Conservation (phyloP, 37 sponge, comb jelly and placozoan species). For the Spongilla lacustris region DNA sequence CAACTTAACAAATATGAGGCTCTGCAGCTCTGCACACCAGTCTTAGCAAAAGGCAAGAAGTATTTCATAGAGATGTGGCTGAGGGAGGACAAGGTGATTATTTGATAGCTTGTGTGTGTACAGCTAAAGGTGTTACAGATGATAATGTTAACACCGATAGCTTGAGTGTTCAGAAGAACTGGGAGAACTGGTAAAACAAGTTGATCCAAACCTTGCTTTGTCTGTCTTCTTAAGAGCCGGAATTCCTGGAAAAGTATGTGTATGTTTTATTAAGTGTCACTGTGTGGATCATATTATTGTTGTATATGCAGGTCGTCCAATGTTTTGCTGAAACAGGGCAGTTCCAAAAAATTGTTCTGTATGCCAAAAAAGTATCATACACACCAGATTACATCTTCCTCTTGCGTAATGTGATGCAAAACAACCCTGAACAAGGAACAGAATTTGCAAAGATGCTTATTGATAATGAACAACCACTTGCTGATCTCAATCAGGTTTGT, state of each 20-base stretch:
- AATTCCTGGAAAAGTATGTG: constrained; percentile 88
- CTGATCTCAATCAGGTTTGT: constrained; percentile 91
- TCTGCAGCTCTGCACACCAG: constrained; percentile 94
- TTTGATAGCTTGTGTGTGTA: background rate
- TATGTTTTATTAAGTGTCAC: background rate
- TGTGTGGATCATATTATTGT: background rate
- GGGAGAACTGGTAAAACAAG: constrained; percentile 96
- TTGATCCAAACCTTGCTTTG: constrained; percentile 95
- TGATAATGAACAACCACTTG: constrained; percentile 91
- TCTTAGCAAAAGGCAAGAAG: constrained; percentile 95
- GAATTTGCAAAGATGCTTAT: constrained; percentile 96
- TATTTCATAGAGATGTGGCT: constrained; percentile 98
- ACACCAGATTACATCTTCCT: constrained; percentile 97
- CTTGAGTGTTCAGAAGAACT: constrained; percentile 98
- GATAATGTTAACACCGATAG: too few species aligned
- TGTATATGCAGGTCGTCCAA: constrained; percentile 89
- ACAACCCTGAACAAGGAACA: constrained; percentile 93
- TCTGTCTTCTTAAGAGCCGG: constrained; percentile 98
- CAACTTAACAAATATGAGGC: constrained; percentile 99
- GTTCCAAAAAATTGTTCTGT: constrained; percentile 99
- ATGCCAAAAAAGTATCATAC: constrained; percentile 97
- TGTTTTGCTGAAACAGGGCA: constrained; percentile 99
- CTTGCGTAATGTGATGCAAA: constrained; percentile 92
- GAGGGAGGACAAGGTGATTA: constrained; percentile 93
- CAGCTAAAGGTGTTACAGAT: too few species aligned